Base-by-base conservation (phyloP, 1,140 invertebrate genomes). In the Brachionus rotundiformis region DNA sequence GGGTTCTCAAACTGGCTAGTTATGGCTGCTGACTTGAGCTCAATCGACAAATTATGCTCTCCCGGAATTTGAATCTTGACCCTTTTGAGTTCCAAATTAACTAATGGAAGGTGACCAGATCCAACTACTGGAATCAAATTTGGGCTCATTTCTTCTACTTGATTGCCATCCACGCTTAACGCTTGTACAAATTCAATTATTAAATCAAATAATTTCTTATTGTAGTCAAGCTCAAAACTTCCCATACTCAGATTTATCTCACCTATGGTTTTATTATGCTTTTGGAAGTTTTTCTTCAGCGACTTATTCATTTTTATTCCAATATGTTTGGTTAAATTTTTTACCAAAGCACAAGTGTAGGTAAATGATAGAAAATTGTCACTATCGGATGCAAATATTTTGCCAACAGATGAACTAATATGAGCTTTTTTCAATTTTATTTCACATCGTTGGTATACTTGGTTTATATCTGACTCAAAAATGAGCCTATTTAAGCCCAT, bases 1-100 rank as follows among this genome's bases (percentile, higher is more conserved):
- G 44, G 76, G 25, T 79, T 59, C 10, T 79, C 76, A 33, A 79
- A 36, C 23, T 79, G 76, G 25, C 76, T 79, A 19, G 76, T 27
- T 19, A 79, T n/a, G 5, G 19, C 23, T 11, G 7, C 16, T 27
- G 68, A 73, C 4, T 41, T 25, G 13, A 73, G 41, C n/a, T 73
- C 36, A n/a, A 73, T 44, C 2, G 29, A 13, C 19, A 73, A 19
- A 13, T 41, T 44, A 2, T 47, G 3, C 39, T 41, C 23, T 13
- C 23, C 25, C n/a, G 68, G 68, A 8, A 73, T 44, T 11, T 44
- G 6, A 23, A 73, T 44, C 5, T 27, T 19, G 25, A 10, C n/a
- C 13, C 29, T 73, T 73, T 73, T 73, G 3, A 73, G 7, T 10
- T 73, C 68, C 3, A 73, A 44, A 73, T 73, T 73, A 5, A 73